These are phyloP conservation scores for Pristionchus pacificus DNA, from an alignment of 1,140 invertebrate species.

Conservation along the genomic window DNA sequence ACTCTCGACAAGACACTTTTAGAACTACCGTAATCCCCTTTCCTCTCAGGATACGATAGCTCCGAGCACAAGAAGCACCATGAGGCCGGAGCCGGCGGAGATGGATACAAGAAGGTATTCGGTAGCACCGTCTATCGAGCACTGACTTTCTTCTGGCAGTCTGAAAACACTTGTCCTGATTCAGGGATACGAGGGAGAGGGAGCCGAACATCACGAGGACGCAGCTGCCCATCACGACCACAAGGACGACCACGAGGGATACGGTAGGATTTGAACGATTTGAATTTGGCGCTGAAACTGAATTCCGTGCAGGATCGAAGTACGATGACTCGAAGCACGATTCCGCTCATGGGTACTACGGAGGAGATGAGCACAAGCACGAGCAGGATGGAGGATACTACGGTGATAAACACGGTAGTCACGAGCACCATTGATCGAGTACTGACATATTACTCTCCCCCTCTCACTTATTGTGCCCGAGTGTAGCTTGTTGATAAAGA, in stretches of 20 bases:
- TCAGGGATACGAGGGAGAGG: conserved; percentile 12
- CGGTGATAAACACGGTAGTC: not conserved
- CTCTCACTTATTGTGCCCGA: too few relatives aligned
- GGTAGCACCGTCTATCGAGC: not conserved
- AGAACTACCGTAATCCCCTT: too few relatives aligned
- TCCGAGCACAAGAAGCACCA: conserved; percentile 1
- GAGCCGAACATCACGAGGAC: conserved; percentile 18
- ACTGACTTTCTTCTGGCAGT: too few relatives aligned
- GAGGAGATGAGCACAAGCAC: not conserved
- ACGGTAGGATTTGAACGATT: not conserved
- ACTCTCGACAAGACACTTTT: too few relatives aligned
- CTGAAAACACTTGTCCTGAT: not conserved
- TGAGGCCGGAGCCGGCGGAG: conserved; percentile 10
- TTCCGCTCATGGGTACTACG: not conserved
- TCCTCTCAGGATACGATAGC: not conserved
- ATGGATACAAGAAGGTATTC: not conserved
- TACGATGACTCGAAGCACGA: not conserved
- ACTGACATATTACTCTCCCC: too few relatives aligned
- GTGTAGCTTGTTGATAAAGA: too few relatives aligned
- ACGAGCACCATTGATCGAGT: not conserved
- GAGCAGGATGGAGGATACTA: not conserved
- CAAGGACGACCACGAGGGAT: not conserved
- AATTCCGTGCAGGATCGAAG: not conserved
- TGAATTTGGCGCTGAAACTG: not conserved
- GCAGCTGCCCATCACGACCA: not conserved